Percentiles rank a stretch among this genome's conserved stretches.
Evolutionary conservation across 2,888 invertebrate genomes (phyloP).

Genomic region (Pilophorus perplexus): DNA sequence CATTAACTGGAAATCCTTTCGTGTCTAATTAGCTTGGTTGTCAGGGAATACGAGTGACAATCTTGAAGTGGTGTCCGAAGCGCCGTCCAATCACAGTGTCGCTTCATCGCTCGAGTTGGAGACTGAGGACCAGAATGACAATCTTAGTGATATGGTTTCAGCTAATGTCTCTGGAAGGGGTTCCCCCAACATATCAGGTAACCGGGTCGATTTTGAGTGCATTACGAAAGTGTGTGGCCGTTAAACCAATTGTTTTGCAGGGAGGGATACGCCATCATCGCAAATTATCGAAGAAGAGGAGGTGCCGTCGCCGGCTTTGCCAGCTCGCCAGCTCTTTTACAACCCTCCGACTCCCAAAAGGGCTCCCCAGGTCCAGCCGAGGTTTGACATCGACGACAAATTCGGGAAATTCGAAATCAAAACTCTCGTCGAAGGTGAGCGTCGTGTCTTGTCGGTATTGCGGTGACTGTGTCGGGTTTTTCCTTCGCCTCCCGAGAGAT

Average conservation of each 20-base stretch:
- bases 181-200: conserved; percentile 88
- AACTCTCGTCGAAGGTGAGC: conserved; percentile 58
- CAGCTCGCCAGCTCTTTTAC: conserved; percentile 46
- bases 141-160: conserved; percentile 95
- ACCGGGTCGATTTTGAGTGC: background rate
- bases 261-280: conserved; percentile 92
- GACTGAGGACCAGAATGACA: conserved; percentile 77
- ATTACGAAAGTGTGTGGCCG: no score
- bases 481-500: background rate
- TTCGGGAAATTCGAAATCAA: conserved; percentile 98
- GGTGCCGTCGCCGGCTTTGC: conserved; percentile 51
- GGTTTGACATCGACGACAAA: conserved; percentile 95
- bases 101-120: conserved; percentile 86
- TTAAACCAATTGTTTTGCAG: conserved; percentile 53
- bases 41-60: conserved; percentile 83
- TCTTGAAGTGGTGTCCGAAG: conserved; percentile 91
- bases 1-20: no score
- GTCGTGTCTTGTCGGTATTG: background rate
- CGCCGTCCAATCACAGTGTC: conserved; percentile 92
- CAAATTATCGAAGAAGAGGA: conserved; percentile 79
- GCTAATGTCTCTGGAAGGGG: conserved; percentile 91
- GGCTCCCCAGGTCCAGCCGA: conserved; percentile 79
- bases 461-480: background rate
- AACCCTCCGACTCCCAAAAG: conserved; percentile 53
- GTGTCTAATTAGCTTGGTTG: conserved; percentile 9